Percentiles rank a stretch among this genome's conserved stretches.
phyloP scores from a whole-genome alignment of 2,113 vertebrate species.

The Pholis gunnellus region DNA sequence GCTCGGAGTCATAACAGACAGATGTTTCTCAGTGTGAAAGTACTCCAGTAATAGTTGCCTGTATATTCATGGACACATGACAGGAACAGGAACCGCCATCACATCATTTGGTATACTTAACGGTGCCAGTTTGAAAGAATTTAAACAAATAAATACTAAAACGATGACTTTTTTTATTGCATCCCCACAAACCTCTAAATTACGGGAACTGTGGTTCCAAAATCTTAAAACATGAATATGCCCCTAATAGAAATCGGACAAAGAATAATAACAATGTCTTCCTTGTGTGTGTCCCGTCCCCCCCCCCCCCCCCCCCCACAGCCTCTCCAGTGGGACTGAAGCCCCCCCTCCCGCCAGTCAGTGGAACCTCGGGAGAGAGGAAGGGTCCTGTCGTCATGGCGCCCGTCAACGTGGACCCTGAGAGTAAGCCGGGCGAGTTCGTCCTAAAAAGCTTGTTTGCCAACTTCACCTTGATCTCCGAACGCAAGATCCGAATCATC shows the following conservation, averaged over 20 bases:
- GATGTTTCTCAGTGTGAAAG: not conserved
- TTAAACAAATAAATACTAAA: not conserved
- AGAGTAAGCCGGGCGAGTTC: constrained; percentile 99
- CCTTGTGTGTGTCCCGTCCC: not conserved
- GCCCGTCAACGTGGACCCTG: constrained; percentile 94
- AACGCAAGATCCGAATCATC: constrained; percentile 98
- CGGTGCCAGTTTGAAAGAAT: not conserved
- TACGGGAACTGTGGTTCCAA: not conserved
- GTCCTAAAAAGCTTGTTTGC: constrained; percentile 98
- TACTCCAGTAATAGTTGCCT: not conserved
- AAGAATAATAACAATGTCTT: not conserved
- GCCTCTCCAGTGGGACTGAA: constrained; percentile 95
- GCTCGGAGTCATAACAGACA: not conserved
- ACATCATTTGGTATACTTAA: not conserved
- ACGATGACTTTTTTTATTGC: not conserved
- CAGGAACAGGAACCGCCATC: not conserved
- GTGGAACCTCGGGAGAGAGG: constrained; percentile 87
- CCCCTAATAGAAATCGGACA: not conserved
- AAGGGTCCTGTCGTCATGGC: constrained; percentile 95
- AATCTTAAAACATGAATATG: not conserved
- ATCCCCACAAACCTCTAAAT: not conserved
- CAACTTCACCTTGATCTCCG: constrained; percentile 95
- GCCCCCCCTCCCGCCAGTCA: constrained; percentile 88
- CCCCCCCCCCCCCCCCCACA: constrained; percentile 52
- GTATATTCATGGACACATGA: not conserved